Base-by-base conservation (phyloP, 2,888 invertebrate species). In the Cataglyphis rosenhaueri region DNA sequence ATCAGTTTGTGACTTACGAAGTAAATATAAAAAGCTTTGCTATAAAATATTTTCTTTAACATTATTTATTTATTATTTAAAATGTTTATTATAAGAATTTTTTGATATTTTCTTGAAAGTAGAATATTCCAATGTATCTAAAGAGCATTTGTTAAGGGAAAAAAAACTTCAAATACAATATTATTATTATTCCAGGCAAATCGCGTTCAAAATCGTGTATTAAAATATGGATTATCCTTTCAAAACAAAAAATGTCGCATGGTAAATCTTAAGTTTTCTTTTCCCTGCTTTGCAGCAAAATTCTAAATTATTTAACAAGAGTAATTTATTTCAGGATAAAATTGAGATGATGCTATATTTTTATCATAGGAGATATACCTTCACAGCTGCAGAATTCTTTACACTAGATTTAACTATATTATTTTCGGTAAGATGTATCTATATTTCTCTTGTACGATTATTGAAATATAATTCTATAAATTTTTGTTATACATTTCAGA, bases 371-470 rank as follows among this genome's bases (percentile, higher is more conserved):
- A 76, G 68, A 32, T 76, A 82, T 18, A 44, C n/a, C 15, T 83
- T 86, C 62, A 78, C 68, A 15, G 85, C 83, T 10, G 85, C 66
- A 0, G 78, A 79, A 32, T 78, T 85, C 21, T 86, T 85, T 41
- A 44, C 35, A 41, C 41, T 86, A 35, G 55, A 66, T 55, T 25
- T 86, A 9, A 48, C 76, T 5, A 25, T 84, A 38, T 48, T 86
- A 2, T 82, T 84, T 61, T 52, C 82, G 59, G 86, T 86, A 38
- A 76, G 15, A 21, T 21, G 2, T 10, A 15, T 18, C 4, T 59
- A 48, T 35, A 9, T 64, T 21, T 5, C 12, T 44, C 6, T 29
- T n/a, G 41, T 41, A 18, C 0, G 1, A 32, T 62, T 41, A 48
- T 0, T 62, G 1, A 74, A 75, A 55, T 70, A 21, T 21, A n/a